Percentiles rank a stretch among this genome's conserved stretches.
Evolutionary conservation across 1,140 invertebrate species (phyloP).

Genomic region (Microplitis demolitor): DNA sequence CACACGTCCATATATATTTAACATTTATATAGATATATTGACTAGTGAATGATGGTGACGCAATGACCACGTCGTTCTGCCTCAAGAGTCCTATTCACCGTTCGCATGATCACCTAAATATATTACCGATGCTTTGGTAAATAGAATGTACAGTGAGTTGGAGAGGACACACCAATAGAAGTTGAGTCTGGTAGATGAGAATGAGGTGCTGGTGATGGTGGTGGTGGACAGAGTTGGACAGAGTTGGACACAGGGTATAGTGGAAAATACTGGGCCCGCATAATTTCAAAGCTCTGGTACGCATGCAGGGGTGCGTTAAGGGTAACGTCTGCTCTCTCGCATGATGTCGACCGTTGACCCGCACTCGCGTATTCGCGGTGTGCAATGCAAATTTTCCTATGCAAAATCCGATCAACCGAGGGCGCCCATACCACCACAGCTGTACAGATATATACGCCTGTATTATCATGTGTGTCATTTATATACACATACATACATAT

Average conservation of each 20-base stretch:
- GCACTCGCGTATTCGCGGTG: slow-evolving; percentile 30
- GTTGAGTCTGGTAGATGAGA: too few species aligned
- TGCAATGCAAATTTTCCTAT: slow-evolving; percentile 43
- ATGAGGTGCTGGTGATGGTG: too few species aligned
- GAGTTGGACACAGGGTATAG: neutral
- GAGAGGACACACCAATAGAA: neutral
- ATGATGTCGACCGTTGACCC: slow-evolving; percentile 30
- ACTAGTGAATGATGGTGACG: neutral
- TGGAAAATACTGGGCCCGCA: neutral
- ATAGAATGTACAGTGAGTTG: neutral
- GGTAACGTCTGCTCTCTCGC: neutral
- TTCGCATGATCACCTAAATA: slow-evolving; percentile 4
- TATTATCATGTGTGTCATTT: too few species aligned
- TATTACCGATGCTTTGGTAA: slow-evolving; percentile 7
- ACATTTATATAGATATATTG: neutral
- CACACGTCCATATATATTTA: neutral
- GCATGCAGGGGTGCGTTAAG: neutral
- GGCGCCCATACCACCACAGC: neutral
- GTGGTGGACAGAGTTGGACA: too few species aligned
- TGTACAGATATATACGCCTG: too few species aligned
- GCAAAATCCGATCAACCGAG: slow-evolving; percentile 42
- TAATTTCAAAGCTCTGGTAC: neutral
- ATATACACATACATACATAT: neutral
- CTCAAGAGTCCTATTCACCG: neutral
- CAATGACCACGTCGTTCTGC: neutral